Base-by-base conservation (phyloP, 2,797 vertebrate genomes). In the Centropyge bicolor region DNA sequence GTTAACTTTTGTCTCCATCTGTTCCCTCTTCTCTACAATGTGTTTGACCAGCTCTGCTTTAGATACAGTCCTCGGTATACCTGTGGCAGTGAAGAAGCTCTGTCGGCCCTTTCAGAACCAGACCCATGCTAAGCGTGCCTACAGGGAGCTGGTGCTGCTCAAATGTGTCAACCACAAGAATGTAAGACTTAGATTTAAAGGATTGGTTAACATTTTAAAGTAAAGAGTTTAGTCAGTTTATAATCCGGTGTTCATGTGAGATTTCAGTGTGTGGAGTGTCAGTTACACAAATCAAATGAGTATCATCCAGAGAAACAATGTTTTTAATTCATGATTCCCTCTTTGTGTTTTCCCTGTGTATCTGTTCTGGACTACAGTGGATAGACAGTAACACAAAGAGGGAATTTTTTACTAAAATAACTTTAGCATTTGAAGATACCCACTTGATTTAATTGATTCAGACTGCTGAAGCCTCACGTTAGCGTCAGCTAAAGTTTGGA, bases 81-180 rank as follows among this genome's bases (percentile, higher is more conserved):
- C 97, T 16, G 98, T 99, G 89, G 98, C 98, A 40, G 97, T 99
- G 78, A 99, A 99, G 94, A 99, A 99, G 94, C 94, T 99, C 80
- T 98, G 98, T 89, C 96, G 97, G 80, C 98, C 98, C 75, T 99
- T 99, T 92, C 98, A 99, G 93, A 99, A 99, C 89, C 97, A 99
- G 93, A 99, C 98, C 36, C 97, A 99, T 49, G 98, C 97, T 24
- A 99, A 99, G 81, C 96, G 98, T 64, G 98, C 98, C 79, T 99
- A 99, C 93, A 96, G 98, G 84, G 98, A 99, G 86, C 96, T 99
- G 75, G 98, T 99, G 91, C 96, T 99, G 82, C 93, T 99, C 67
- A 99, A 99, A 94, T 99, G 98, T 90, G 98, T 99, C 94, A 98
- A 98, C 94, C 98, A 99, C 96, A 99, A 99, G 95, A 99, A 99